Percentiles rank a stretch among this genome's conserved stretches.
Conservation (phyloP, 92 coral and sea anemone species). For the Epizoanthus fatuus region DNA sequence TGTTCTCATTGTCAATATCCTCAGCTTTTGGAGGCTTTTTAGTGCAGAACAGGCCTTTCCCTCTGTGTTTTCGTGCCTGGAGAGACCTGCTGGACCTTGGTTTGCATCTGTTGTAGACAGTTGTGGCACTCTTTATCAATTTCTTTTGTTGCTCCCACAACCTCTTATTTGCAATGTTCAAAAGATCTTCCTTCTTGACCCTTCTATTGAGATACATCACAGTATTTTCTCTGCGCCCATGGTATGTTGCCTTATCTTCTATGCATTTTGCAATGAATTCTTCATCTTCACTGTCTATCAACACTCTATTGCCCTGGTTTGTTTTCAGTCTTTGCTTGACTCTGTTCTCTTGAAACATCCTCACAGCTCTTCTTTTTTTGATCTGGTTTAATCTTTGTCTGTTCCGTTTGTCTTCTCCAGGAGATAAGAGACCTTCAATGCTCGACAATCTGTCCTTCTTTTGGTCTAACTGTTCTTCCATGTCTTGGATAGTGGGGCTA, state of each 20-base stretch:
- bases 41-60: slow-evolving; percentile 67
- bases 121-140: slow-evolving; percentile 26
- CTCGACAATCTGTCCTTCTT: slow-evolving; percentile 35
- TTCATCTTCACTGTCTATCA: slow-evolving; percentile 33
- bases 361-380: no score
- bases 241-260: slow-evolving; percentile 57
- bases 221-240: slow-evolving; percentile 49
- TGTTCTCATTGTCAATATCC: slow-evolving; percentile 51
- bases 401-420: no score
- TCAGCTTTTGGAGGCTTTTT: slow-evolving; percentile 60
- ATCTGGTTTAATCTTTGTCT: no score
- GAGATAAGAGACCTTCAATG: neutral
- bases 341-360: no score
- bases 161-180: slow-evolving; percentile 57
- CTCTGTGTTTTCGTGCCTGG: slow-evolving; percentile 56
- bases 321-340: no score
- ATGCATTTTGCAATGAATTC: slow-evolving; percentile 45
- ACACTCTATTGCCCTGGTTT: no score
- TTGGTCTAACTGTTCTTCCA: slow-evolving; percentile 29
- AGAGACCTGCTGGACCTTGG: slow-evolving; percentile 30
- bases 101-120: slow-evolving; percentile 53
- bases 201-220: slow-evolving; percentile 45
- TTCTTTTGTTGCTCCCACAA: slow-evolving; percentile 22
- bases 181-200: slow-evolving; percentile 55
- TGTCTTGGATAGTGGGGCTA: neutral